Conservation (phyloP, 2,888 invertebrate genomes). For the Chrysolina haemoptera region DNA sequence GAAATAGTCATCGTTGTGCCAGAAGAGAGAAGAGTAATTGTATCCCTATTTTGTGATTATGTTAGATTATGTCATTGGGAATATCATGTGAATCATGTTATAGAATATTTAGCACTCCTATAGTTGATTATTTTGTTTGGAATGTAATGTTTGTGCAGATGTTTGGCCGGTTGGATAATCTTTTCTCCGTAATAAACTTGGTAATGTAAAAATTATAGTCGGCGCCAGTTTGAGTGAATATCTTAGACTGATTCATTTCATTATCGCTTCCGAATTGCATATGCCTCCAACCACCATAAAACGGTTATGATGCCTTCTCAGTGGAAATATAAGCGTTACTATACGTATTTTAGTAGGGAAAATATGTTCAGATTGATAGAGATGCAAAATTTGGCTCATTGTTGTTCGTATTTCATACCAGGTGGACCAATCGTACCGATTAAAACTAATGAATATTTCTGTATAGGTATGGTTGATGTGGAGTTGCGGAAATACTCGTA, state of each 20-base stretch:
- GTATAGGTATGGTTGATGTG: no score
- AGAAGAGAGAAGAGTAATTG: no score
- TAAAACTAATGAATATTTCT: no score
- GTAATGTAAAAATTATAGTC: not conserved
- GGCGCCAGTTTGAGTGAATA: not conserved
- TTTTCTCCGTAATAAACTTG: not conserved
- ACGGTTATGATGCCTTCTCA: constrained; percentile 2
- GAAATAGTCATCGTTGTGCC: no score
- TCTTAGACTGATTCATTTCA: constrained; percentile 1
- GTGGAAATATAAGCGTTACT: not conserved
- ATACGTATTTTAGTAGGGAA: not conserved
- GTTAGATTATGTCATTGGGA: no score
- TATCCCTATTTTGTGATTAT: no score
- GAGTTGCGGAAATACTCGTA: no score
- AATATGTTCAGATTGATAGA: no score
- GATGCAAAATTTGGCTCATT: no score
- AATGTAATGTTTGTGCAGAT: constrained; percentile 12
- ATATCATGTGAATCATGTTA: not conserved
- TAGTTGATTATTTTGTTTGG: not conserved
- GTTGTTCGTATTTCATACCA: no score
- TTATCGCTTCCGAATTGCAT: constrained; percentile 12
- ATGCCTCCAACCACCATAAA: not conserved
- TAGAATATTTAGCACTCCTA: not conserved
- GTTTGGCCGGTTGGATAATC: not conserved
- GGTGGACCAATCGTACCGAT: no score